Conservation (phyloP, 2,888 invertebrate species). For the Idaea dimidiata region DNA sequence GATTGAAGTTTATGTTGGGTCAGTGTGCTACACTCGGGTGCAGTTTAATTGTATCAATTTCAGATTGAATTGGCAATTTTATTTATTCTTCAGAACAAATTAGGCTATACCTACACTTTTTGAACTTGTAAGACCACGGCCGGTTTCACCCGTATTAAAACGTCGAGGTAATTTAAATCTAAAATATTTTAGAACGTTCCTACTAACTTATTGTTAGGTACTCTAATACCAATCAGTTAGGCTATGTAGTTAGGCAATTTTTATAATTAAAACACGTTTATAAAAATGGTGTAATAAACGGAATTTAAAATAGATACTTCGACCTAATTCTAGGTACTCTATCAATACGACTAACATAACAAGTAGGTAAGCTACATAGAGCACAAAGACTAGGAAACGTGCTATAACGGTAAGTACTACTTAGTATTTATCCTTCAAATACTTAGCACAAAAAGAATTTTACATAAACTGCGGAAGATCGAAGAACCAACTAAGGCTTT, state of each 20-base stretch:
- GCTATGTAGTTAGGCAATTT: not conserved
- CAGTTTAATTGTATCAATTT: not conserved
- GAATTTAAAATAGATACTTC: not conserved
- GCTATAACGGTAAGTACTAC: not conserved
- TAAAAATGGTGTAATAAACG: not conserved
- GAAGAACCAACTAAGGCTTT: not conserved
- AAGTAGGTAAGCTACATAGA: not conserved
- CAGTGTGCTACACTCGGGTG: slow-evolving; percentile 11
- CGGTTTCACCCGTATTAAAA: no score
- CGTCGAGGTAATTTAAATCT: no score
- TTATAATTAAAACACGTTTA: not conserved
- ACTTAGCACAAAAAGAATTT: not conserved
- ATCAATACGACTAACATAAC: not conserved
- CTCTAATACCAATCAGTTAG: not conserved
- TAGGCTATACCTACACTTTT: no score
- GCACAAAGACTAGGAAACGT: not conserved
- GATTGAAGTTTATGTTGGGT: slow-evolving; percentile 9
- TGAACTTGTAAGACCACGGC: no score
- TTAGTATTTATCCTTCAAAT: not conserved
- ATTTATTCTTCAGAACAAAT: not conserved
- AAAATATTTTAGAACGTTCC: no score
- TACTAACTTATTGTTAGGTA: no score
- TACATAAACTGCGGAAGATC: not conserved
- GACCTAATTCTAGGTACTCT: not conserved
- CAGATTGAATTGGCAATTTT: not conserved